Base-by-base conservation (phyloP, 2,797 vertebrate species). In the Champsocephalus esox region DNA sequence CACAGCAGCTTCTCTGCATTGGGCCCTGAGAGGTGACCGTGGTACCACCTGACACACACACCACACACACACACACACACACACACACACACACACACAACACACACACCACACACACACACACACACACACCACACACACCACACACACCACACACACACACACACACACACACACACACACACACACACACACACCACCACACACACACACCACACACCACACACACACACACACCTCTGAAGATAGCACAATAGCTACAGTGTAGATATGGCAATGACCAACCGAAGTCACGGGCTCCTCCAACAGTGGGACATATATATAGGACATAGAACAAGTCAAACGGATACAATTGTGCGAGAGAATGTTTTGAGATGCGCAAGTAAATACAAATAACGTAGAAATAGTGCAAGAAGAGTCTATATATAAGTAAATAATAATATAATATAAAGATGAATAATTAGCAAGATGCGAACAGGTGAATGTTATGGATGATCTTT, bases 21-120 rank as follows among this genome's bases (percentile, higher is more conserved):
- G 0, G 92, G 54, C 11, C 98, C 98, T 0, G 98, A 97, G 70
- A 99, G 93, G 86, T 99, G 98, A 4, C 98, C 98, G 2, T 99
- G 98, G 89, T 97, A 99, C 98, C 98, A 99, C 84, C 98, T 99
- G 88, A 52, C 7, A 59, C 48, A 71, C 28, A 75, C 34, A 38
- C n/a, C 34, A 19, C 79, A 60, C 4, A 14, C 16, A 19, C 57
- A 69, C 34, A 11, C 34, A n/a, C n/a, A n/a, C n/a, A n/a, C n/a
- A n/a, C n/a, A 38, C 34, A 19, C 79, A 60, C 4, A 14, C 16
- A 19, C 57, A 69, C 43, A 38, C 34, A n/a, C n/a, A n/a, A 19
- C 79, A 60, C 4, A 14, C 16, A 19, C 57, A 69, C 43, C 11
- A 38, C 34, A 19, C 79, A 60, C 4, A 14, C 16, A 19, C 57